Percentiles rank a stretch among this genome's conserved stretches.
Conservation (phyloP, 2,113 vertebrate genomes). For the Alosa alosa region DNA sequence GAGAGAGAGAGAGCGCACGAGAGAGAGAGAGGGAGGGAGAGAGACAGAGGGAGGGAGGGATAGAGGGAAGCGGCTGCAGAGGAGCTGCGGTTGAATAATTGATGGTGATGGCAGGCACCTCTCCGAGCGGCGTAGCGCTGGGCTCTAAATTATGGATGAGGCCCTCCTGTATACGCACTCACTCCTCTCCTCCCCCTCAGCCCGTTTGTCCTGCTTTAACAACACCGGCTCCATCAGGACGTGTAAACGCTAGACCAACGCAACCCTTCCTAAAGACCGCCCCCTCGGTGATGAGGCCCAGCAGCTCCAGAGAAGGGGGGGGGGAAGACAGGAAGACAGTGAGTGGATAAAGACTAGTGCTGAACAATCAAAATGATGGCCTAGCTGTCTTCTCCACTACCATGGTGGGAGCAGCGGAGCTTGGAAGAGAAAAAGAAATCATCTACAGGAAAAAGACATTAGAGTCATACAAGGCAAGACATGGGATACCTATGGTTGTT, state of each 20-base stretch:
- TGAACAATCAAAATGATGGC: background rate
- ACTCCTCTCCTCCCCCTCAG: background rate
- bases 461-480: background rate
- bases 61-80: background rate
- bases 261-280: background rate
- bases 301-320: background rate
- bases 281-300: background rate
- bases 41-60: background rate
- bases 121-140: slow-evolving; percentile 28
- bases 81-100: slow-evolving; percentile 49
- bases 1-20: background rate
- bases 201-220: slow-evolving; percentile 31
- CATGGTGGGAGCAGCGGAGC: background rate
- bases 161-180: slow-evolving; percentile 23
- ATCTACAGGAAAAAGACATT: background rate
- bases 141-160: slow-evolving; percentile 52
- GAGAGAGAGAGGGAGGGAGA: background rate
- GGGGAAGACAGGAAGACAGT: slow-evolving; percentile 26
- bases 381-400: background rate
- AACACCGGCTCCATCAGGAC: slow-evolving; percentile 16
- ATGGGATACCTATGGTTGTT: background rate
- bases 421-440: background rate
- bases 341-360: background rate
- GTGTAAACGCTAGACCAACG: background rate
- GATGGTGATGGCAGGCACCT: slow-evolving; percentile 47